Conservation (phyloP, 37 sponge, comb jelly and placozoan species). For the Bolinopsis microptera region DNA sequence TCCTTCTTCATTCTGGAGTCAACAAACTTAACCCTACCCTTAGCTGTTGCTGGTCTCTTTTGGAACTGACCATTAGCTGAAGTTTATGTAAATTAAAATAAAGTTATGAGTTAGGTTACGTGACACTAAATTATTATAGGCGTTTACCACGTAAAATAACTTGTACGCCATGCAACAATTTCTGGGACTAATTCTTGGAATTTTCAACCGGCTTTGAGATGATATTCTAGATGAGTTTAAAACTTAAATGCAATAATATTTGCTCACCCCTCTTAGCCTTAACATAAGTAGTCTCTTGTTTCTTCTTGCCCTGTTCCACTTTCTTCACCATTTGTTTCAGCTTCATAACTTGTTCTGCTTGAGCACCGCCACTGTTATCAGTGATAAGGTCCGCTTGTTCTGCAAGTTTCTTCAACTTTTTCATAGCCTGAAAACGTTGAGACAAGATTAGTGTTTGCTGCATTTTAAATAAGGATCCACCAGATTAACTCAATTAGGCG, state of each 20-base stretch:
- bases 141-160: background rate
- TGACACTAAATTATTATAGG: background rate
- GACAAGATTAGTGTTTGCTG: no score
- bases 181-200: background rate
- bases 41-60: slow-evolving; percentile 82
- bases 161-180: background rate
- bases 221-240: no score
- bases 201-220: no score
- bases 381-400: slow-evolving; percentile 70
- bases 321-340: slow-evolving; percentile 67
- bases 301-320: slow-evolving; percentile 67
- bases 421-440: slow-evolving; percentile 78
- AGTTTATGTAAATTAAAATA: background rate
- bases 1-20: slow-evolving; percentile 98
- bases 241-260: no score
- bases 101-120: background rate
- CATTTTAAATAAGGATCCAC: slow-evolving; percentile 71
- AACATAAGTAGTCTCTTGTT: slow-evolving; percentile 85
- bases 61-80: slow-evolving; percentile 18
- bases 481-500: no score
- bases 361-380: slow-evolving; percentile 33
- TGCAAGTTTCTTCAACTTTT: slow-evolving; percentile 81
- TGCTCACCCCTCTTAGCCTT: slow-evolving; percentile 82
- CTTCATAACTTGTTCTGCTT: slow-evolving; percentile 54
- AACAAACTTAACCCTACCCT: slow-evolving; percentile 88